These are phyloP conservation scores for Xenus cinereus DNA, from an alignment of 2,113 vertebrate genomes.

Conservation along the genomic window DNA sequence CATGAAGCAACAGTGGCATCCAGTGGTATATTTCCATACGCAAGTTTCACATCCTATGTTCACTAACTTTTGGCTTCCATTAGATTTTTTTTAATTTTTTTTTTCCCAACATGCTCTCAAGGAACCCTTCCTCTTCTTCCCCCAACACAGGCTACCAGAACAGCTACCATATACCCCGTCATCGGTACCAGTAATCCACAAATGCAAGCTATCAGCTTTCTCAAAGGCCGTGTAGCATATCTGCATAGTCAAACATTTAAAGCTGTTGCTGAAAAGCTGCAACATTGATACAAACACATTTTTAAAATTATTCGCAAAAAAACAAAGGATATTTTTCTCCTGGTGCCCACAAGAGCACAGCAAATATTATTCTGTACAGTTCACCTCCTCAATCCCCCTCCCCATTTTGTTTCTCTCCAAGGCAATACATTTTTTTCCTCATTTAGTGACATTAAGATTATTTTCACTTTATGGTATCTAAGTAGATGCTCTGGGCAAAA, in stretches of 20 bases:
- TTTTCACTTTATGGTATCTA: not conserved
- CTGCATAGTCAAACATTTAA: not conserved
- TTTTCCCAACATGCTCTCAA: not conserved
- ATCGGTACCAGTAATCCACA: not conserved
- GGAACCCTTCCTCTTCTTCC: not conserved
- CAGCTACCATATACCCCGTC: not conserved
- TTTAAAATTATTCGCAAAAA: not conserved
- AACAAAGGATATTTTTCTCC: not conserved
- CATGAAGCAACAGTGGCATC: slow-evolving; percentile 73
- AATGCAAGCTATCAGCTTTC: not conserved
- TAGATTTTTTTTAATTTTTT: not conserved
- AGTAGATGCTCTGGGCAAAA: not conserved
- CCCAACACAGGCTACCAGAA: not conserved
- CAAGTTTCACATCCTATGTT: not conserved
- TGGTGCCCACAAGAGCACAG: slow-evolving; percentile 11
- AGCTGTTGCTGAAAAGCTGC: not conserved
- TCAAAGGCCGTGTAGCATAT: not conserved
- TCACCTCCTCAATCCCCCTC: not conserved
- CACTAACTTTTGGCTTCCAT: not conserved
- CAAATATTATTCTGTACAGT: not conserved
- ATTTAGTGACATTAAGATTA: slow-evolving; percentile 1
- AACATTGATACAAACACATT: not conserved
- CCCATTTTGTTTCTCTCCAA: not conserved
- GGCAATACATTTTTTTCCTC: not conserved
- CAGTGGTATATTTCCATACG: slow-evolving; percentile 61